These are phyloP conservation scores for Lasius platythorax DNA, from an alignment of 2,888 invertebrate genomes.

Conservation along the genomic window DNA sequence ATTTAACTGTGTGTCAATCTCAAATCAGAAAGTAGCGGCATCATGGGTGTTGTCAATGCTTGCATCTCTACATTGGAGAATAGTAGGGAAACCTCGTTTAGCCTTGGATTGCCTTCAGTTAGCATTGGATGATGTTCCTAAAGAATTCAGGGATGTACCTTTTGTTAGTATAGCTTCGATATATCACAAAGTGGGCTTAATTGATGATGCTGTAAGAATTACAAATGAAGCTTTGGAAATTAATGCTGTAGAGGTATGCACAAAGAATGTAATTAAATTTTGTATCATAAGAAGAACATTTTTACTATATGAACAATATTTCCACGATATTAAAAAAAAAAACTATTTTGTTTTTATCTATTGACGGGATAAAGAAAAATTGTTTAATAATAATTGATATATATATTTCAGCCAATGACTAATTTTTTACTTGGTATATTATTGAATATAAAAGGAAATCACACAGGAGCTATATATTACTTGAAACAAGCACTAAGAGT, in stretches of 20 bases:
- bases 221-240: conserved; percentile 89
- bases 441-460: conserved; percentile 89
- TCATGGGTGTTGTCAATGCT: conserved; percentile 91
- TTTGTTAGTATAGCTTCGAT: conserved; percentile 91
- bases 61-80: conserved; percentile 93
- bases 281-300: background rate
- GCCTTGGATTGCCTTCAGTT: conserved; percentile 91
- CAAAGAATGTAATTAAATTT: background rate
- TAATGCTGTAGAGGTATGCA: conserved; percentile 89
- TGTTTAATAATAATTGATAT: conserved; percentile 30
- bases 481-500: conserved; percentile 88
- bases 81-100: conserved; percentile 90
- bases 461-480: conserved; percentile 89
- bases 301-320: background rate
- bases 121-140: conserved; percentile 88
- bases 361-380: background rate
- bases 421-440: conserved; percentile 90
- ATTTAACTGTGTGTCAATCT: conserved; percentile 79
- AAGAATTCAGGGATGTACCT: conserved; percentile 89
- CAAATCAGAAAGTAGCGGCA: conserved; percentile 90
- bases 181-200: conserved; percentile 89
- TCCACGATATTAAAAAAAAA: background rate
- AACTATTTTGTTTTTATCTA: background rate
- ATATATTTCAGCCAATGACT: conserved; percentile 88
- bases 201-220: conserved; percentile 89